These are phyloP conservation scores for Narcine bancroftii DNA, from an alignment of 2,113 vertebrate species.

Conservation along the genomic window DNA sequence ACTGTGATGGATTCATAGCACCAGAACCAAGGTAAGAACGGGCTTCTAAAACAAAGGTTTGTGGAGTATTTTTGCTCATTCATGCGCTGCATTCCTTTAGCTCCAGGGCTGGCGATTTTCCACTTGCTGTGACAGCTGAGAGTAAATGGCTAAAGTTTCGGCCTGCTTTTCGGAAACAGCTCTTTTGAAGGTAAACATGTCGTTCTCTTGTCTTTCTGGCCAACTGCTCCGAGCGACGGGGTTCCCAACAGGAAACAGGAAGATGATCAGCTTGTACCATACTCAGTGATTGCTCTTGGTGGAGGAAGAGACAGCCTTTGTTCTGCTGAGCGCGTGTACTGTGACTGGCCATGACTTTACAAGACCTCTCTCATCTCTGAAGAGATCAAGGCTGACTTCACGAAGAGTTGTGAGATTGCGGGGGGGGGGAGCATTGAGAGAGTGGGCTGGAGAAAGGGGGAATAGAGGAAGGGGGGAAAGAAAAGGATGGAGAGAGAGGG, in stretches of 20 bases:
- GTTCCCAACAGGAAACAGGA: background rate
- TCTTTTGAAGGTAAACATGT: background rate
- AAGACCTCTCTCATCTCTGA: background rate
- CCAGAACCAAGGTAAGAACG: background rate
- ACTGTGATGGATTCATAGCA: background rate
- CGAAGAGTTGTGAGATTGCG: background rate
- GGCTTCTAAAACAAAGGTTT: background rate
- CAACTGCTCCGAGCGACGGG: background rate
- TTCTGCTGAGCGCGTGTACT: constrained; percentile 10
- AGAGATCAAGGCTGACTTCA: background rate
- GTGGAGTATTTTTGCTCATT: background rate
- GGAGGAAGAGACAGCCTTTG: background rate
- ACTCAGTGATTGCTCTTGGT: background rate
- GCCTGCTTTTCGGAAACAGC: background rate
- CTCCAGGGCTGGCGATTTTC: background rate
- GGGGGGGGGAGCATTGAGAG: too few relatives aligned
- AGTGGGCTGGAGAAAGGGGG: too few relatives aligned
- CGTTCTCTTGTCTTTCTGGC: background rate
- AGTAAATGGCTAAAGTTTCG: background rate
- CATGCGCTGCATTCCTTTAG: background rate
- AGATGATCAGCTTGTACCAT: background rate
- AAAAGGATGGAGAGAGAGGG: too few relatives aligned
- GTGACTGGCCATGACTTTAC: background rate
- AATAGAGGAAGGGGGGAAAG: too few relatives aligned
- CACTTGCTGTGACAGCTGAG: background rate